Evolutionary conservation across 2,888 invertebrate species (phyloP).

Genomic region (Andrena bicolor): DNA sequence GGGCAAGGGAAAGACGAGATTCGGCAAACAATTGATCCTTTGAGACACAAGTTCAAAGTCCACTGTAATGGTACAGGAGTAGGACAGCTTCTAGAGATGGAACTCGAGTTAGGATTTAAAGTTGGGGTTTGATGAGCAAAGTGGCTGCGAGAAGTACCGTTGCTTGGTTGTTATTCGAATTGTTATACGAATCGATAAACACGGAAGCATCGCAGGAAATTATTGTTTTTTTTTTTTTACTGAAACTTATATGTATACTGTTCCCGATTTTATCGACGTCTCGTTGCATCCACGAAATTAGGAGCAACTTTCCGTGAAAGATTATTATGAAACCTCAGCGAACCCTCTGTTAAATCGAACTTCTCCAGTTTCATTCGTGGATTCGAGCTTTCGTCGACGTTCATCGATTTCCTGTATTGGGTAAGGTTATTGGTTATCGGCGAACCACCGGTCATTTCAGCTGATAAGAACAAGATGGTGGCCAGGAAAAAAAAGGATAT

Average conservation of each 20-base stretch:
- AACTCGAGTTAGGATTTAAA: neutral
- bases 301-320: conserved; percentile 2
- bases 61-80: neutral
- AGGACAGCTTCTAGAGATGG: neutral
- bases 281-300: neutral
- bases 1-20: neutral
- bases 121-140: neutral
- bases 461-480: conserved; percentile 47
- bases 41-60: neutral
- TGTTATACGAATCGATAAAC: no score
- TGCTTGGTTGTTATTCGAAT: no score
- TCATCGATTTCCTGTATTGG: conserved; percentile 41
- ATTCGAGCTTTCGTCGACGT: conserved; percentile 3
- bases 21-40: conserved; percentile 3
- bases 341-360: conserved; percentile 10
- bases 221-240: no score
- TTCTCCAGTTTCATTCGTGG: conserved; percentile 20
- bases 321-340: conserved; percentile 22
- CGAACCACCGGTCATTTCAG: conserved; percentile 30
- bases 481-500: conserved; percentile 41
- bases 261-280: neutral
- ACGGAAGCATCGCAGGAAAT: no score
- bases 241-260: no score
- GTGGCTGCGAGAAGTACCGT: neutral
- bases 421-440: conserved; percentile 47